Evolutionary conservation across 2,888 invertebrate species (phyloP), one percentile per base, ranked within the genome.

Genomic region (Meliscaeva auricollis): DNA sequence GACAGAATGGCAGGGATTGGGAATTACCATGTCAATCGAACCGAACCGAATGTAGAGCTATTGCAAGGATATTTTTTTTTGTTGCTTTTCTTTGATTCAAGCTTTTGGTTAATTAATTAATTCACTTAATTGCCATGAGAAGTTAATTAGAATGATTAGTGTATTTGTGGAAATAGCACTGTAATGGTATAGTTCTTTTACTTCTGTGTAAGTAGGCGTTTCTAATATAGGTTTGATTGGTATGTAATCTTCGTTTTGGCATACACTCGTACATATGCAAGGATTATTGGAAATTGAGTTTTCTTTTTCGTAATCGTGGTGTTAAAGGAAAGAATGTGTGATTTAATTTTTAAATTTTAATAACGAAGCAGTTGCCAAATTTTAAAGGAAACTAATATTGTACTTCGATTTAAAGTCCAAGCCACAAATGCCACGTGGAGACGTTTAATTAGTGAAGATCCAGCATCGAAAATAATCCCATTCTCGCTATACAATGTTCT

Each of bases 61-160:
- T 30, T 66, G 64, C 32, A 32, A 13, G 44, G 58, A 58, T 58
- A 46, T 17, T 48, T 46, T 32, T 17, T 15, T 30, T 8, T 17
- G 9, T 56, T 15, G 32, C 15, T 32, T 2, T 15, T 60, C 17
- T 56, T 15, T 15, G 8, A 22, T 46, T 64, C 15, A 64, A 46
- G 66, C 50, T 66, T 66, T 66, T 35, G 50, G 66, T 66, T 66
- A 66, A 66, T 66, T 66, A 66, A 66, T 66, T 66, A 66, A 66
- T 66, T 66, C 66, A 66, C 66, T 35, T 66, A 80, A 80, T 76
- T 80, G 60, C 52, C 77, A 68, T 69, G 83, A 60, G 77, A 77
- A 83, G 77, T 78, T 74, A 83, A 83, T 83, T 72, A 78, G 54
- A 54, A 78, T 74, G 73, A 74, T 78, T 73, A 74, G 83, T 73